Percentiles rank a stretch among this genome's conserved stretches.
Evolutionary conservation across 2,888 invertebrate species (phyloP).

Genomic region (Mongoloraphidia duomilia): DNA sequence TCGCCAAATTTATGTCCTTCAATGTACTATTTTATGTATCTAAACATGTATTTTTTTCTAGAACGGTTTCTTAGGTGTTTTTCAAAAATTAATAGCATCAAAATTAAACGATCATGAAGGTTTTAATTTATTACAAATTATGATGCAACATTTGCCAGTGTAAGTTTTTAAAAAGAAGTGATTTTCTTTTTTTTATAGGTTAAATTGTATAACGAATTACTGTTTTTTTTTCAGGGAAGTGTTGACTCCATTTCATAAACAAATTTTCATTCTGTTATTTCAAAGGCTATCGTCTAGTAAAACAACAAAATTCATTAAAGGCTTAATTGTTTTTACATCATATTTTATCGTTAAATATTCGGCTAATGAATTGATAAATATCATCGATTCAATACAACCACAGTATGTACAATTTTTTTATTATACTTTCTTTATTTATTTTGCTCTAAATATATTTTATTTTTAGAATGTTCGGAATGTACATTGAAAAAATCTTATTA

Average conservation of each 20-base stretch:
- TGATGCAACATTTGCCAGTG: constrained; percentile 71
- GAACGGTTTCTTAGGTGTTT: constrained; percentile 79
- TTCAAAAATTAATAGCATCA: constrained; percentile 91
- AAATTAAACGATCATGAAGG: constrained; percentile 94
- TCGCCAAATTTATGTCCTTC: neutral
- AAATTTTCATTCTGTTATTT: constrained; percentile 84
- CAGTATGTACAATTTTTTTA: constrained; percentile 41
- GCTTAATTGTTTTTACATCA: constrained; percentile 80
- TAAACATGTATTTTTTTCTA: constrained; percentile 25
- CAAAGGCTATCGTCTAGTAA: constrained; percentile 84
- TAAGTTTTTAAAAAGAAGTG: constrained; percentile 32
- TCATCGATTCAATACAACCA: constrained; percentile 74
- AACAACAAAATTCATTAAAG: constrained; percentile 87
- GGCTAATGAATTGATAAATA: constrained; percentile 53
- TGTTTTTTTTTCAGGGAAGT: constrained; percentile 41
- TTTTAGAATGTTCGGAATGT: constrained; percentile 86
- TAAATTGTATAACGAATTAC: neutral
- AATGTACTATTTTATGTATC: neutral
- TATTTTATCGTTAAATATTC: constrained; percentile 74
- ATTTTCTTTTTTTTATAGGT: neutral
- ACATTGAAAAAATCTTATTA: constrained; percentile 76
- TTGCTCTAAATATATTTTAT: constrained; percentile 8
- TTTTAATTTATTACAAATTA: constrained; percentile 75
- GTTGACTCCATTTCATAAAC: constrained; percentile 64
- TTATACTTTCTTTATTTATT: neutral